Conservation (phyloP, 2,797 vertebrate species). For the Liasis olivaceus region DNA sequence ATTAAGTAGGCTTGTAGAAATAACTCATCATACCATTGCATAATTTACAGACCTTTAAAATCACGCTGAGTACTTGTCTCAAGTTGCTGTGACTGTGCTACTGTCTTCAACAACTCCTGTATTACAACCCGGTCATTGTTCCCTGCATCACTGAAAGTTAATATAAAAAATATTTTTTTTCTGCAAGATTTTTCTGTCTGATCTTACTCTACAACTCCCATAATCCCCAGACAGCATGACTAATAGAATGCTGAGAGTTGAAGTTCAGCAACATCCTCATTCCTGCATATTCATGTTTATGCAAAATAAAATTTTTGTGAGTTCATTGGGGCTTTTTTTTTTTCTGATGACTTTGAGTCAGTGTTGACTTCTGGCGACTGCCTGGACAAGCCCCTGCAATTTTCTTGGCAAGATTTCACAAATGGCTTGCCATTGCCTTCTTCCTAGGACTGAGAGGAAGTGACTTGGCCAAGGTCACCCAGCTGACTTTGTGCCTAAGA, state of each 20-base stretch:
- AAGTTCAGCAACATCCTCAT: not conserved
- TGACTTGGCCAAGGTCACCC: not conserved
- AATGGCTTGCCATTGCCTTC: not conserved
- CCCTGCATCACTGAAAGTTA: constrained; percentile 87
- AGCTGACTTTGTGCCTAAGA: not conserved
- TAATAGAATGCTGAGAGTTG: not conserved
- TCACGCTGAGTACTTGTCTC: constrained; percentile 93
- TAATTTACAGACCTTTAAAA: constrained; percentile 87
- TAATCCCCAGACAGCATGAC: not conserved
- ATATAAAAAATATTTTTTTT: constrained; percentile 13
- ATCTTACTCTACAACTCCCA: not conserved
- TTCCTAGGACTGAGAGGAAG: not conserved
- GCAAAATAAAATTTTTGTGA: not conserved
- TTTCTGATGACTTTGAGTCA: not conserved
- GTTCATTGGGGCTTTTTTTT: not conserved
- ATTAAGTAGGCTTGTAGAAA: not conserved
- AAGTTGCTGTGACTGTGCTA: constrained; percentile 96
- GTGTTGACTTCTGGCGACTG: not conserved
- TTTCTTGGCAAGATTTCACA: not conserved
- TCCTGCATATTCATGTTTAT: not conserved
- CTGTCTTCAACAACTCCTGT: constrained; percentile 95
- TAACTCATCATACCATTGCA: not conserved
- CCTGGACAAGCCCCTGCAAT: not conserved
- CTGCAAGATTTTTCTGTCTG: not conserved
- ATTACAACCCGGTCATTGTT: constrained; percentile 95